Evolutionary conservation across 2,113 vertebrate species (phyloP), one percentile per base, ranked within the genome.

Genomic region (Oryctolagus cuniculus): DNA sequence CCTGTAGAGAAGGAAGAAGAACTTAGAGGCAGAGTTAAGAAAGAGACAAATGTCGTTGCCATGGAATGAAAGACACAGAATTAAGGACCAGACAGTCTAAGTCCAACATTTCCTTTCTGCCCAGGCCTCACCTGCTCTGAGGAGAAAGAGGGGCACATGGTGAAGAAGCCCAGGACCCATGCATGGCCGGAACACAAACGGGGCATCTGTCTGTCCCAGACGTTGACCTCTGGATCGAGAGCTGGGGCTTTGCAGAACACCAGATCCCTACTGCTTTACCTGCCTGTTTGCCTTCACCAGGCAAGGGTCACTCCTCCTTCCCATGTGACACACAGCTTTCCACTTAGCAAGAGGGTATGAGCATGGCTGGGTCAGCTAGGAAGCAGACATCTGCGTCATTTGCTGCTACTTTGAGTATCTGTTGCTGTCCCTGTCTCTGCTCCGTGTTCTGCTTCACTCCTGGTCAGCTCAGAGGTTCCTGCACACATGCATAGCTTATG

Each of bases 1-100:
- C 36, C 97, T 97, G 66, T 8, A 66, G 31, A n/a, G n/a, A 73
- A 15, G 75, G 31, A 79, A 66, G 36, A 36, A 34, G 53, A 69
- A 16, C 0, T 10, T 15, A n/a, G 21, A 82, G 19, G 38, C 9
- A 34, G 75, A 63, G 25, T 72, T 22, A 69, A 38, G 3, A 22
- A 22, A 24, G 51, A 80, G 7, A 3, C 6, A 5, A 19, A 29
- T 63, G 51, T n/a, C 69, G 27, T 38, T 7, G 64, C 64, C 3
- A 1, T 75, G 16, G 96, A 91, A 9, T 3, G 0, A 70, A 91
- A 24, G 21, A 19, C 78, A 2, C 0, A 31, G 69, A 49, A 13
- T 15, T 21, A 34, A 72, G 36, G 24, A 34, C 17, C 29, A 25
- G 17, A 55, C 12, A 17, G 16, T 3, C 44, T 67, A 6, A n/a